These are phyloP conservation scores for Perodicticus potto DNA, from an alignment of 2,797 vertebrate species.

Conservation along the genomic window DNA sequence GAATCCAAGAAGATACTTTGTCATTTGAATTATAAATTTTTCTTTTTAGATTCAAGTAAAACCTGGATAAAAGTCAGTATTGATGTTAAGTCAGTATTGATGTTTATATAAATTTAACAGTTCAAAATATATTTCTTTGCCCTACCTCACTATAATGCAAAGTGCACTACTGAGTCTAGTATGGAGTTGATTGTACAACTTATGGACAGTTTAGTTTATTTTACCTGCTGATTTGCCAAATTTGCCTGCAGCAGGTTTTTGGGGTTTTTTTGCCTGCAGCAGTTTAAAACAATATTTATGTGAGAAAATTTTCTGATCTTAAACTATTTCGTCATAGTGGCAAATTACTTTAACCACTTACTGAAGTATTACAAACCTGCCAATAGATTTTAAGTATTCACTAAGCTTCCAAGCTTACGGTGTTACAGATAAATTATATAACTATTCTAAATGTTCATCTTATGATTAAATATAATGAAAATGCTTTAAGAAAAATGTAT, in stretches of 20 bases:
- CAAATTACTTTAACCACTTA: constrained; percentile 53
- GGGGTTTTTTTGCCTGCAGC: too few relatives aligned
- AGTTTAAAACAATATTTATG: background rate
- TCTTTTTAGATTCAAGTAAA: constrained; percentile 66
- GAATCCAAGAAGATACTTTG: constrained; percentile 67
- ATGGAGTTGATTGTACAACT: constrained; percentile 69
- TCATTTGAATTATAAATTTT: constrained; percentile 67
- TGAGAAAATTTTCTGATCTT: constrained; percentile 52
- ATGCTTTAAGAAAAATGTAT: constrained; percentile 63
- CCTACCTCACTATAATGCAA: constrained; percentile 77
- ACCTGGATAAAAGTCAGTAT: constrained; percentile 61
- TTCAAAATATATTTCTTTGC: constrained; percentile 69
- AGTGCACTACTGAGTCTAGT: constrained; percentile 73
- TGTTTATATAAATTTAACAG: constrained; percentile 58
- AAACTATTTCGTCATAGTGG: constrained; percentile 53
- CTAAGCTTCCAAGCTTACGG: background rate
- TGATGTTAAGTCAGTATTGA: too few relatives aligned
- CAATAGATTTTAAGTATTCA: constrained; percentile 68
- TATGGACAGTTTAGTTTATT: constrained; percentile 60
- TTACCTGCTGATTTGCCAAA: constrained; percentile 53
- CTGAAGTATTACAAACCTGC: constrained; percentile 46
- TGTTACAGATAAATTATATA: constrained; percentile 49
- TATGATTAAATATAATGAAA: constrained; percentile 62
- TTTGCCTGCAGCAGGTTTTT: constrained; percentile 41
- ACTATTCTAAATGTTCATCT: constrained; percentile 51